These are phyloP conservation scores for Seriola rivoliana DNA, from an alignment of 2,113 vertebrate genomes.

Conservation along the genomic window DNA sequence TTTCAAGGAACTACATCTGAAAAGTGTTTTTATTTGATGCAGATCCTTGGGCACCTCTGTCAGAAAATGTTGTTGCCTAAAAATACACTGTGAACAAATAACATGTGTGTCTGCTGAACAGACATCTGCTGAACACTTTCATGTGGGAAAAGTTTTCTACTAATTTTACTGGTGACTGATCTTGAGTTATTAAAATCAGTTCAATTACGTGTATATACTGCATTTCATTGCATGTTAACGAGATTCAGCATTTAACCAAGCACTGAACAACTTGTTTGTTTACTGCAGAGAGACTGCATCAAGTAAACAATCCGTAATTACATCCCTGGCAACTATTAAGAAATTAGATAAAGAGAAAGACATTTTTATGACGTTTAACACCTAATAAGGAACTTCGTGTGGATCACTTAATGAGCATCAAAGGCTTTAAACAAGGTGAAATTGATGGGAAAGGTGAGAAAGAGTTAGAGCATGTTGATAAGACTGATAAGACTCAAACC, in stretches of 20 bases:
- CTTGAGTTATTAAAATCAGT: background rate
- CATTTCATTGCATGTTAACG: background rate
- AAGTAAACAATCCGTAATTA: background rate
- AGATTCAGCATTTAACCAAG: background rate
- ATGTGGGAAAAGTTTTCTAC: background rate
- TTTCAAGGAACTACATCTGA: slow-evolving; percentile 14
- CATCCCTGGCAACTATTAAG: background rate
- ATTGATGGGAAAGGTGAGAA: background rate
- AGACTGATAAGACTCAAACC: background rate
- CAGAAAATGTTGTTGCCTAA: background rate
- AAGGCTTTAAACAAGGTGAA: background rate
- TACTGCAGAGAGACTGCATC: background rate
- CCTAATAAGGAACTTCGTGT: background rate
- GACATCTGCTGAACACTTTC: slow-evolving; percentile 18
- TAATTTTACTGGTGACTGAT: slow-evolving; percentile 4
- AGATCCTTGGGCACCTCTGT: background rate
- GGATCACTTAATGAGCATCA: background rate
- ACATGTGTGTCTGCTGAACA: slow-evolving; percentile 1
- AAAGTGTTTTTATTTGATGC: slow-evolving; percentile 1
- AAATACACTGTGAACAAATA: slow-evolving; percentile 15
- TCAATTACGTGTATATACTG: background rate
- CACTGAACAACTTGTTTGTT: background rate
- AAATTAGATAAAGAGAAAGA: background rate
- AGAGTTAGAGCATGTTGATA: background rate
- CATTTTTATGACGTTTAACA: background rate